A percentile compares a stretch with the other conserved stretches of the same genome.
These are phyloP conservation scores for Microcaecilia unicolor DNA, from an alignment of 2,797 vertebrate genomes.

Conservation along the genomic window DNA sequence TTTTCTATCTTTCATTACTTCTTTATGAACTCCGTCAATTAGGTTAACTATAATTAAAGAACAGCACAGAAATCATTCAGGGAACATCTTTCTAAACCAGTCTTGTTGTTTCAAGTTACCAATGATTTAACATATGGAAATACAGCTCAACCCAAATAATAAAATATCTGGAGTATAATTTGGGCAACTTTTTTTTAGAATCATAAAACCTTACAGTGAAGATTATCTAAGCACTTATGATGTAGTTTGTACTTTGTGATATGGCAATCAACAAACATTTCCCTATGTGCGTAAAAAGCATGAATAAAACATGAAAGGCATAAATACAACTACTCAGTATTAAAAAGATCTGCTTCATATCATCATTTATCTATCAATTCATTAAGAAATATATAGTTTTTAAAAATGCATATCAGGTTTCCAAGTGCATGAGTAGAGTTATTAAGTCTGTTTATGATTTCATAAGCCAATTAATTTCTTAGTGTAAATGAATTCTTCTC, in stretches of 20 bases:
- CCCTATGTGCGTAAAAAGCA: slow-evolving; percentile 16
- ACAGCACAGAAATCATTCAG: slow-evolving; percentile 11
- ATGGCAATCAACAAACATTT: slow-evolving; percentile 31
- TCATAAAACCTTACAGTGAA: slow-evolving; percentile 12
- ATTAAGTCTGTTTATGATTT: no score
- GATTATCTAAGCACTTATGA: slow-evolving; percentile 6
- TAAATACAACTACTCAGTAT: slow-evolving; percentile 14
- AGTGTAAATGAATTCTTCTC: no score
- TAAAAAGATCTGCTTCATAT: slow-evolving; percentile 19
- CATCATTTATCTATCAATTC: slow-evolving; percentile 5
- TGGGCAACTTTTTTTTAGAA: slow-evolving; percentile 17
- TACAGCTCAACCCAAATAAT: slow-evolving; percentile 1
- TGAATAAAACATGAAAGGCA: slow-evolving; percentile 37
- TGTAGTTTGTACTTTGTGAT: slow-evolving; percentile 29
- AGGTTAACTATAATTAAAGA: slow-evolving; percentile 26
- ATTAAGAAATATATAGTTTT: background rate
- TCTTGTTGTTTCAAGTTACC: background rate
- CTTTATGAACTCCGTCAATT: slow-evolving; percentile 14
- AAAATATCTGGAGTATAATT: slow-evolving; percentile 22
- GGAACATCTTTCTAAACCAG: slow-evolving; percentile 8
- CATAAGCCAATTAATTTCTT: no score
- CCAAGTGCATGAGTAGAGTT: background rate
- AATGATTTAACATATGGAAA: slow-evolving; percentile 9
- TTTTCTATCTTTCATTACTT: slow-evolving; percentile 15
- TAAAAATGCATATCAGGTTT: no score